These are phyloP conservation scores for Protula sp. DNA, from an alignment of 2,888 invertebrate genomes.

Conservation along the genomic window DNA sequence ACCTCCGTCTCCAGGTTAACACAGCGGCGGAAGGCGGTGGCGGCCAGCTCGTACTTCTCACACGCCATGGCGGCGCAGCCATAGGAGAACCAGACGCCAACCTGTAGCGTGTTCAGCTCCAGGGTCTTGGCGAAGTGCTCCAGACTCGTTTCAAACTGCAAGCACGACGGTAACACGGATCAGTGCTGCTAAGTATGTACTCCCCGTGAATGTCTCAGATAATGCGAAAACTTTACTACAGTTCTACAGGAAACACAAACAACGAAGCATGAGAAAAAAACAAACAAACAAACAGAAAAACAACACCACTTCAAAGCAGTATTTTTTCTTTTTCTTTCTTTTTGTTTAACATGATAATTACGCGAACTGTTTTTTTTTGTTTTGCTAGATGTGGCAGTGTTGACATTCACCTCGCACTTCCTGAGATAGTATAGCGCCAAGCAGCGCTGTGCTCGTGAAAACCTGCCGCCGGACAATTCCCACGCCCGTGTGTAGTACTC, in stretches of 20 bases:
- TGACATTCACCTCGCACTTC: constrained; percentile 42
- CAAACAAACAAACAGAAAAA: no score
- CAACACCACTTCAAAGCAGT: no score
- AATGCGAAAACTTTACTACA: no score
- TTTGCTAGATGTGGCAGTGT: no score
- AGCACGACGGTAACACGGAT: no score
- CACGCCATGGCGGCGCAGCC: constrained; percentile 73
- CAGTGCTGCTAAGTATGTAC: background rate
- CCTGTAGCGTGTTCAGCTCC: constrained; percentile 74
- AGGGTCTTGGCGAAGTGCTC: constrained; percentile 76
- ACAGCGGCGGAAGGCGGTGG: constrained; percentile 78
- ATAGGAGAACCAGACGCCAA: constrained; percentile 73
- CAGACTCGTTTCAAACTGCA: constrained; percentile 70
- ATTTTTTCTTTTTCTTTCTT: no score
- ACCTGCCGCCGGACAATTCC: constrained; percentile 75
- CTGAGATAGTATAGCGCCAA: constrained; percentile 65
- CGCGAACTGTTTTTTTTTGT: no score
- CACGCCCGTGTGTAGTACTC: constrained; percentile 83
- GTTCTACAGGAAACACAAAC: no score
- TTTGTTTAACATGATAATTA: no score
- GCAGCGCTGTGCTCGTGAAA: constrained; percentile 79
- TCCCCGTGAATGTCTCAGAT: no score
- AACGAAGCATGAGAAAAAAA: no score
- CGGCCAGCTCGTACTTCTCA: constrained; percentile 62
- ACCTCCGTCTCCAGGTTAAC: constrained; percentile 75